Evolutionary conservation across 2,797 vertebrate species (phyloP), one percentile per base, ranked within the genome.

Genomic region (Poeciliopsis gracilis): DNA sequence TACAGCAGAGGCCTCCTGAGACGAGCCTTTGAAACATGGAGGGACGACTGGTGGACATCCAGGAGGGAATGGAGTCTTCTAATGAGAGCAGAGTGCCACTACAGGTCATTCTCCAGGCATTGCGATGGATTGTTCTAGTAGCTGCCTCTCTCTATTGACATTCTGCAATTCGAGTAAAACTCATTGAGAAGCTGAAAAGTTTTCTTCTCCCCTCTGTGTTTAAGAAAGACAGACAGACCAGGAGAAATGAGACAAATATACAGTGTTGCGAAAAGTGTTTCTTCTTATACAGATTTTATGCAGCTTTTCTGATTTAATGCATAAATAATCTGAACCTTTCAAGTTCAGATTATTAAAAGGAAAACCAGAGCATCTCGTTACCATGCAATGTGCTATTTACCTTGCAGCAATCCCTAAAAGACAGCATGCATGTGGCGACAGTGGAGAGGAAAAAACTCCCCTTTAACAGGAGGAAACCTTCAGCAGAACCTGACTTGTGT

Each of bases 81-180:
- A 3, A 61, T 98, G 83, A 93, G 96, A 82, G 97, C 98, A 4
- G 94, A 96, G 43, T 97, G 94, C 90, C 96, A 97, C 87, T 92
- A 97, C 92, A 98, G 96, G 98, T 99, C 51, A 75, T 30, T 28
- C 25, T 36, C 12, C 63, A 23, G 67, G 61, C 5, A 61, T 72
- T 55, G 41, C n/a, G 23, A 28, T 73, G 25, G 8, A 46, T 1
- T 75, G 12, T 2, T 6, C 18, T 23, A 41, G 9, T 13, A n/a
- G 41, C 38, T n/a, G 10, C 33, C 18, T 61, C 16, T 36, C 16
- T 63, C 20, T 33, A 36, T 10, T 20, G 16, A 20, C 33, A 10
- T 63, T 20, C 16, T 36, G 59, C 30, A 30, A 36, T 20, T 9
- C 0, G 30, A 18, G 13, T 18, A 36, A 36, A 63, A 63, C 16